Evolutionary conservation across 2,113 vertebrate genomes (phyloP).

Genomic region (Cathartes aura): DNA sequence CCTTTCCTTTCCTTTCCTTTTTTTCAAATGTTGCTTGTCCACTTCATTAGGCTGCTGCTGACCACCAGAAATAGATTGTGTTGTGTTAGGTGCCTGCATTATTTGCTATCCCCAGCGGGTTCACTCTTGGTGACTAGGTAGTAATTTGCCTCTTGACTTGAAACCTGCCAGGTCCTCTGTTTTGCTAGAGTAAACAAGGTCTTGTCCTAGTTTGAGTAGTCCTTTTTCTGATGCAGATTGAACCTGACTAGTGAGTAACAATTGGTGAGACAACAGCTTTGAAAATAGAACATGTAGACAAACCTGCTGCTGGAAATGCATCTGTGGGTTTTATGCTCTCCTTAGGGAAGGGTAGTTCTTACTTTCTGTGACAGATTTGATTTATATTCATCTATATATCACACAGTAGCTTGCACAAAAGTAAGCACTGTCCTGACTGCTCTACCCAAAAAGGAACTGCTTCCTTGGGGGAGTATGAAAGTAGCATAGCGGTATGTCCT

Average conservation of each 20-base stretch:
- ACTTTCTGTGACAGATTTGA: not conserved
- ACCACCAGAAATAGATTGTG: not conserved
- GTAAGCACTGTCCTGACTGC: not conserved
- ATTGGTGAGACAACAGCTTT: not conserved
- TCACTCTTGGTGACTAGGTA: not conserved
- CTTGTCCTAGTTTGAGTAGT: not conserved
- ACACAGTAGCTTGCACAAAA: not conserved
- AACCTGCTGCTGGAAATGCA: not conserved
- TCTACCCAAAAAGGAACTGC: not conserved
- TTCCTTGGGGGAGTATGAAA: not conserved
- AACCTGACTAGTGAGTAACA: not conserved
- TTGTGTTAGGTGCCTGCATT: constrained; percentile 14
- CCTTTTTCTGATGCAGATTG: not conserved
- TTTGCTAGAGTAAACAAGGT: not conserved
- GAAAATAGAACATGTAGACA: not conserved
- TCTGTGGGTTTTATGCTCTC: not conserved
- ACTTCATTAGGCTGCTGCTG: constrained; percentile 15
- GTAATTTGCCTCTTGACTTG: not conserved
- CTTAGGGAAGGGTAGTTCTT: not conserved
- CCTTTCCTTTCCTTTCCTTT: too few species aligned
- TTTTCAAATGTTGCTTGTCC: not conserved
- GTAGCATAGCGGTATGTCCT: not conserved
- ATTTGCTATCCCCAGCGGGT: not conserved
- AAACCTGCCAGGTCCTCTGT: not conserved
- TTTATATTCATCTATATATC: not conserved